A percentile compares a stretch with the other conserved stretches of the same genome.
phyloP scores from a whole-genome alignment of 2,888 invertebrate species.

The Hemithea aestivaria region DNA sequence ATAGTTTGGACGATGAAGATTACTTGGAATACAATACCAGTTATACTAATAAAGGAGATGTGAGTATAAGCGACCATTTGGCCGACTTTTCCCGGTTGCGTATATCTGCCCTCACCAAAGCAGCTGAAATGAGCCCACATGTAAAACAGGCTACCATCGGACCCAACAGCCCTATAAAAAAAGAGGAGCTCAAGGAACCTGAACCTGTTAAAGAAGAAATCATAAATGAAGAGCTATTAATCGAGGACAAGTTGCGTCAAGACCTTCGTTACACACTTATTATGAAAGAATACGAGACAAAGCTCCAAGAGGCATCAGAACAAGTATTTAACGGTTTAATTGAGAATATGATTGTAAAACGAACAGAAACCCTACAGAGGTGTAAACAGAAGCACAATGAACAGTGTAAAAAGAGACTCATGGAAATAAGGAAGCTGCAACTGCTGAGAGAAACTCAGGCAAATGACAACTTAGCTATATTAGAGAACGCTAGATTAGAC shows the following conservation, averaged over 20 bases:
- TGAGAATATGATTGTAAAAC: conserved; percentile 57
- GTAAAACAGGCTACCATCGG: conserved; percentile 72
- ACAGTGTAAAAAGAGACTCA: conserved; percentile 54
- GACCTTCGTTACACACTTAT: conserved; percentile 56
- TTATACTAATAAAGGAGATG: conserved; percentile 39
- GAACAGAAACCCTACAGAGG: conserved; percentile 48
- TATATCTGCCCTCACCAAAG: conserved; percentile 80
- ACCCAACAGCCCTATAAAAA: conserved; percentile 41
- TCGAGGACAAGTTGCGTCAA: conserved; percentile 55
- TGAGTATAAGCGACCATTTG: conserved; percentile 51
- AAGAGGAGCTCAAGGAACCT: conserved; percentile 26
- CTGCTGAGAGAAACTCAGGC: conserved; percentile 66
- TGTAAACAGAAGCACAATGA: conserved; percentile 57
- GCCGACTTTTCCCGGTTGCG: conserved; percentile 73
- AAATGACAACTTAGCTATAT: conserved; percentile 70
- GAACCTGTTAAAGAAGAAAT: conserved; percentile 21
- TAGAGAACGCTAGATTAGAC: conserved; percentile 65
- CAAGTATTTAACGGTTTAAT: conserved; percentile 51
- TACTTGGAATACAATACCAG: conserved; percentile 30
- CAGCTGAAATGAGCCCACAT: conserved; percentile 70
- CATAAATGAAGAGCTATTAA: conserved; percentile 43
- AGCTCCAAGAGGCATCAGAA: conserved; percentile 49
- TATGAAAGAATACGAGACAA: conserved; percentile 54
- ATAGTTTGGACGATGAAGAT: conserved; percentile 32
- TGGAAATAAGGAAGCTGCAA: conserved; percentile 64